phyloP scores from a whole-genome alignment of 2,113 vertebrate genomes.

The Reinhardtius hippoglossoides region DNA sequence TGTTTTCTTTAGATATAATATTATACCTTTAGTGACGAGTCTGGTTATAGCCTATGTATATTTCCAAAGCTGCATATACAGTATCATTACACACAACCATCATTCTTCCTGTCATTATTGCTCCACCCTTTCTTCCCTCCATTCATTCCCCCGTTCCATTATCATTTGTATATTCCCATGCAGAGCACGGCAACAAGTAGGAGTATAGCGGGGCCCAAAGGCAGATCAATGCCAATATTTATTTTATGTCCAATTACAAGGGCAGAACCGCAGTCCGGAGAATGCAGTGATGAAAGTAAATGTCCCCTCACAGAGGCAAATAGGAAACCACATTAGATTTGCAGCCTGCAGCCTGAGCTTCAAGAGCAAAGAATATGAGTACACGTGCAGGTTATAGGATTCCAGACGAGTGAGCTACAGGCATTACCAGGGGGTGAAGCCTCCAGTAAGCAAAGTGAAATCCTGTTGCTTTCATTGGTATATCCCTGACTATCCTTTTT shows the following conservation, averaged over 20 bases:
- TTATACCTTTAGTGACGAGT: neutral
- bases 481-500: slow-evolving; percentile 12
- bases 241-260: slow-evolving; percentile 69
- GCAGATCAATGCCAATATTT: slow-evolving; percentile 72
- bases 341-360: slow-evolving; percentile 46
- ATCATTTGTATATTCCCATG: slow-evolving; percentile 33
- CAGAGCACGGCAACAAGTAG: slow-evolving; percentile 32
- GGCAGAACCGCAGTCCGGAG: slow-evolving; percentile 22
- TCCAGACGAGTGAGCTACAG: slow-evolving; percentile 52
- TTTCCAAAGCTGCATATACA: neutral
- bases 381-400: slow-evolving; percentile 60
- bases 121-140: slow-evolving; percentile 3
- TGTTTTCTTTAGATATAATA: neutral
- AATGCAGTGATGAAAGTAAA: slow-evolving; percentile 52
- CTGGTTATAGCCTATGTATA: neutral
- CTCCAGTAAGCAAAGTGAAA: slow-evolving; percentile 51
- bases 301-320: slow-evolving; percentile 18
- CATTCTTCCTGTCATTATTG: slow-evolving; percentile 3
- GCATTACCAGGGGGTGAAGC: slow-evolving; percentile 58
- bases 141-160: neutral
- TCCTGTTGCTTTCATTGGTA: slow-evolving; percentile 36
- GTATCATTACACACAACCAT: slow-evolving; percentile 8
- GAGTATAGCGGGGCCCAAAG: slow-evolving; percentile 9
- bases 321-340: slow-evolving; percentile 41
- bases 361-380: slow-evolving; percentile 38